Evolutionary conservation across 2,797 vertebrate species (phyloP), one percentile per base, ranked within the genome.

Genomic region (Chanos chanos): DNA sequence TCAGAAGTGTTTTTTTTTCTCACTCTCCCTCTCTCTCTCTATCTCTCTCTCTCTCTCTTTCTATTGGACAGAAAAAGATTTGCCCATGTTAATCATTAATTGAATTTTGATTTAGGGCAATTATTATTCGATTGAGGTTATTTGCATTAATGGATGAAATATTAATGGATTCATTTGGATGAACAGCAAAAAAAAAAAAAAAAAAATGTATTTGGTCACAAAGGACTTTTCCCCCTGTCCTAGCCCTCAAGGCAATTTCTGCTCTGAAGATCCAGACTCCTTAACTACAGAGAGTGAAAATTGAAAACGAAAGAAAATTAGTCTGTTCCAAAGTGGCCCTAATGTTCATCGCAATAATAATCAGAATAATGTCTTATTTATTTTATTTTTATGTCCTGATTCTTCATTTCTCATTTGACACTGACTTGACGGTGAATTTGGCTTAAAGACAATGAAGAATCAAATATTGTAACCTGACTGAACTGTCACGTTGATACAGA

Each of bases 61-160:
- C 34, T 22, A 34, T 62, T 50, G 47, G 48, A 49, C 31, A 48
- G 50, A 31, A n/a, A 45, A 65, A 45, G 45, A 67, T 80, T 77
- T 48, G 44, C 78, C 78, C 65, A 73, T 73, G 76, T 84, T 85
- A 77, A 82, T 81, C 77, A 70, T 77, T 84, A 83, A 87, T 87
- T 84, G 76, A 81, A 85, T 85, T 86, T 81, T 75, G 79, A 87
- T 85, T 81, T 53, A 62, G 61, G 75, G 76, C 78, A 85, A 85
- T 87, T 85, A 85, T 85, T 85, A 81, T 82, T 83, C 76, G 82
- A 85, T 86, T 83, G 83, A 76, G 70, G 75, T 80, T 82, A 83
- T 86, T 87, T 84, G 81, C 83, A 84, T 86, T 83, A 67, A 83
- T 83, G 82, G n/a, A n/a, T 84, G 48, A 83, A 84, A 82, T 82